These are phyloP conservation scores for Cheilosia urbana DNA, from an alignment of 2,888 invertebrate genomes.

Conservation along the genomic window DNA sequence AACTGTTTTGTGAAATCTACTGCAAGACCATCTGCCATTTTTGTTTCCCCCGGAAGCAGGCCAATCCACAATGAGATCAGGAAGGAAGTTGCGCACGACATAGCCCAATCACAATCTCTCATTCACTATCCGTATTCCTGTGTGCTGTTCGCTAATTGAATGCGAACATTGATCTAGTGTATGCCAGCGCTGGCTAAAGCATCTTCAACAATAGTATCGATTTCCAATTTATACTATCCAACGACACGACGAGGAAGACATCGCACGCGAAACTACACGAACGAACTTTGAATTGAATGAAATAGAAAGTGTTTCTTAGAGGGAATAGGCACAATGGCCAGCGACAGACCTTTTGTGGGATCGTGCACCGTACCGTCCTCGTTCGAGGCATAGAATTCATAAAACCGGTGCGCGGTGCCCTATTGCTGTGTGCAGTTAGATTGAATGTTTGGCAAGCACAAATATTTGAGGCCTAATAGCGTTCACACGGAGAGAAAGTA, in stretches of 20 bases:
- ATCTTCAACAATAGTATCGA: constrained; percentile 55
- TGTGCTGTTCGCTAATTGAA: constrained; percentile 57
- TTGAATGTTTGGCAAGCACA: constrained; percentile 41
- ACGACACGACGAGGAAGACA: constrained; percentile 38
- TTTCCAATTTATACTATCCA: constrained; percentile 38
- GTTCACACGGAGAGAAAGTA: constrained; percentile 57
- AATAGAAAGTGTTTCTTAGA: constrained; percentile 61
- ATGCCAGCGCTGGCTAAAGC: constrained; percentile 23
- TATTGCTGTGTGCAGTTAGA: constrained; percentile 32
- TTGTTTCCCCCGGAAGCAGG: not conserved
- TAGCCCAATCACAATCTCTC: constrained; percentile 26
- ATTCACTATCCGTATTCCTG: not conserved
- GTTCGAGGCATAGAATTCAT: constrained; percentile 26
- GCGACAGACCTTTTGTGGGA: constrained; percentile 31
- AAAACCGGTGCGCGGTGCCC: constrained; percentile 18
- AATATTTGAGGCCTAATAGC: constrained; percentile 52
- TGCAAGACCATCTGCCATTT: not conserved
- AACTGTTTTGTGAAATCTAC: constrained; percentile 12
- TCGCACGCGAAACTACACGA: not conserved
- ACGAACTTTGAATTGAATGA: constrained; percentile 50
- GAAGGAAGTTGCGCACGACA: constrained; percentile 60
- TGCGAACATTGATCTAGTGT: constrained; percentile 53
- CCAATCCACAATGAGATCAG: constrained; percentile 27
- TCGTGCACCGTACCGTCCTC: constrained; percentile 46
- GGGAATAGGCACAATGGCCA: constrained; percentile 34